A percentile compares a stretch with the other conserved stretches of the same genome.
These are phyloP conservation scores for Okamejei kenojei DNA, from an alignment of 2,797 vertebrate genomes.

Conservation along the genomic window DNA sequence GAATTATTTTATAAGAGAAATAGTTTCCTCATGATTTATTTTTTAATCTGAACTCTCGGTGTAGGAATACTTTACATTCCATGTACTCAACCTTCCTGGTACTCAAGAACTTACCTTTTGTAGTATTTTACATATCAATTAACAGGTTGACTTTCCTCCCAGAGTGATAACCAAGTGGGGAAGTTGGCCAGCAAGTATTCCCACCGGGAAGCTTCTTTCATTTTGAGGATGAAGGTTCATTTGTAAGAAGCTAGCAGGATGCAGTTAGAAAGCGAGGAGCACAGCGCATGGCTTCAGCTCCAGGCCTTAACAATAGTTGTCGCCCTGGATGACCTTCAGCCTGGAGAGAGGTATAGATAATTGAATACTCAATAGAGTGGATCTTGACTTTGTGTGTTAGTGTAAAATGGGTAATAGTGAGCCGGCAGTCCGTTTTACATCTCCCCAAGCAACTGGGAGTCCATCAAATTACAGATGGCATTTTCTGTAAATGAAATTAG, in stretches of 20 bases:
- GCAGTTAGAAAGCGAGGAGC: background rate
- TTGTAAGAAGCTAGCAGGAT: background rate
- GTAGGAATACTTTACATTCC: background rate
- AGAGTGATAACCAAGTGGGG: background rate
- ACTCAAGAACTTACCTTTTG: background rate
- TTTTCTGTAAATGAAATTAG: background rate
- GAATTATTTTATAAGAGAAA: constrained; percentile 11
- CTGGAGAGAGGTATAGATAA: background rate
- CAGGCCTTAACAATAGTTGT: background rate
- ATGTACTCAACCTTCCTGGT: background rate
- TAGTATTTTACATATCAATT: background rate
- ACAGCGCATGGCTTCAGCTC: background rate
- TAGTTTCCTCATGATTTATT: background rate
- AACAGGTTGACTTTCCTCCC: background rate
- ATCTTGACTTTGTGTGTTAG: background rate
- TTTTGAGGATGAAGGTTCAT: background rate
- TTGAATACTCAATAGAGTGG: background rate
- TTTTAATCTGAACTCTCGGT: background rate
- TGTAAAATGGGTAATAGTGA: background rate
- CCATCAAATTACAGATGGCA: background rate
- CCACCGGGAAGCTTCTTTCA: background rate
- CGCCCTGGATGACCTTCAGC: background rate
- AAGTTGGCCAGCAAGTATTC: background rate
- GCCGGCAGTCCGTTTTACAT: background rate
- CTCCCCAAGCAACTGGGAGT: background rate